Percentiles rank a stretch among this genome's conserved stretches.
These are phyloP conservation scores for Limonius californicus DNA, from an alignment of 1,140 invertebrate species.

Conservation along the genomic window DNA sequence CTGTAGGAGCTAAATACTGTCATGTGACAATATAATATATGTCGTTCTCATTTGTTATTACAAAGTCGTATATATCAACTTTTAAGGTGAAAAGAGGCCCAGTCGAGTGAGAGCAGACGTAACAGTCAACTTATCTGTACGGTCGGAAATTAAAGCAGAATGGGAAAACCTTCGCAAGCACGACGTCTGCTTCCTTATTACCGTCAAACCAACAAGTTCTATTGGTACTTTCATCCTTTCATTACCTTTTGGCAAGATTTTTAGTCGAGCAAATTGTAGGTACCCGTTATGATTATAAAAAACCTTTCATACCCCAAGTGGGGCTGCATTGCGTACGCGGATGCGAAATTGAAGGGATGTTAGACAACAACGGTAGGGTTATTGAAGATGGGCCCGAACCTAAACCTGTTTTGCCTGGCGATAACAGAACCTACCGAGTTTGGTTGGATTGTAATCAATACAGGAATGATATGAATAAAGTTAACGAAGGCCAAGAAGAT, in stretches of 20 bases:
- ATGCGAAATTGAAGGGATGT: conserved; percentile 98
- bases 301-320: conserved; percentile 86
- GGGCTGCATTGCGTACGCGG: conserved; percentile 90
- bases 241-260: neutral
- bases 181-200: conserved; percentile 96
- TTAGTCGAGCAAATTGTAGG: conserved; percentile 54
- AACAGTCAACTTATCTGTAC: conserved; percentile 84
- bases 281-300: conserved; percentile 75
- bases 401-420: conserved; percentile 77
- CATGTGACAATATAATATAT: too few species aligned
- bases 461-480: conserved; percentile 83
- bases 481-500: conserved; percentile 69
- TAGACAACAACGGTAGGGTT: conserved; percentile 92
- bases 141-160: conserved; percentile 89
- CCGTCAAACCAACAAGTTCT: conserved; percentile 76
- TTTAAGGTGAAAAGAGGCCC: conserved; percentile 82
- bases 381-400: conserved; percentile 97
- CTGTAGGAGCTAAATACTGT: too few species aligned
- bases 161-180: conserved; percentile 97
- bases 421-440: conserved; percentile 88
- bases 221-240: conserved; percentile 59
- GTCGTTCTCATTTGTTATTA: too few species aligned
- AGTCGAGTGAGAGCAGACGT: conserved; percentile 93
- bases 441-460: conserved; percentile 97
- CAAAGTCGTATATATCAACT: neutral